phyloP scores from a whole-genome alignment of 1,140 invertebrate genomes.

The Melipona quadrifasciata region DNA sequence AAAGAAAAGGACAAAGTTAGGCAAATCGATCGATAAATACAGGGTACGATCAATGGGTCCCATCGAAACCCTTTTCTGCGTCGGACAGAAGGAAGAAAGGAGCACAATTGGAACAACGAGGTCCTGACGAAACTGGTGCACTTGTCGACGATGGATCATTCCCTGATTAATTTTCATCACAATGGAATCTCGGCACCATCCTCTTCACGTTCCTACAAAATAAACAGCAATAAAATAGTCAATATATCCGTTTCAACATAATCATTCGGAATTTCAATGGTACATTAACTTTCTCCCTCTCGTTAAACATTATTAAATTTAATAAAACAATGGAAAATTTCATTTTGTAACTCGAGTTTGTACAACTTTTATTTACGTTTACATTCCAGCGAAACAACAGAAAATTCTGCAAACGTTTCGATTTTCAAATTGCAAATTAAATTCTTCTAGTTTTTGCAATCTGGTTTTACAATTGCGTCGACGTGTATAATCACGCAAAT shows the following conservation, averaged over 20 bases:
- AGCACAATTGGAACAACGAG: neutral
- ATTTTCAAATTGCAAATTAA: neutral
- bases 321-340: neutral
- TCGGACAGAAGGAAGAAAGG: neutral
- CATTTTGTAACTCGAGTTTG: too few relatives aligned
- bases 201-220: neutral
- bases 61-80: conserved; percentile 28
- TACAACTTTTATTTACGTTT: too few relatives aligned
- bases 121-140: conserved; percentile 5
- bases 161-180: conserved; percentile 37
- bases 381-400: too few relatives aligned
- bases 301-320: neutral
- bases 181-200: neutral
- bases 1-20: conserved; percentile 36
- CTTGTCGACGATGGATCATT: conserved; percentile 41
- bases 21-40: conserved; percentile 52
- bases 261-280: neutral
- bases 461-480: neutral
- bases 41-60: conserved; percentile 32
- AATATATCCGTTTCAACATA: neutral
- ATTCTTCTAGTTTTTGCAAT: neutral
- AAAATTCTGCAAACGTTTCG: neutral
- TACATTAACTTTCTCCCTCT: too few relatives aligned
- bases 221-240: neutral
- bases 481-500: too few relatives aligned